Base-by-base conservation (phyloP, 2,113 vertebrate genomes). In the Solea senegalensis region DNA sequence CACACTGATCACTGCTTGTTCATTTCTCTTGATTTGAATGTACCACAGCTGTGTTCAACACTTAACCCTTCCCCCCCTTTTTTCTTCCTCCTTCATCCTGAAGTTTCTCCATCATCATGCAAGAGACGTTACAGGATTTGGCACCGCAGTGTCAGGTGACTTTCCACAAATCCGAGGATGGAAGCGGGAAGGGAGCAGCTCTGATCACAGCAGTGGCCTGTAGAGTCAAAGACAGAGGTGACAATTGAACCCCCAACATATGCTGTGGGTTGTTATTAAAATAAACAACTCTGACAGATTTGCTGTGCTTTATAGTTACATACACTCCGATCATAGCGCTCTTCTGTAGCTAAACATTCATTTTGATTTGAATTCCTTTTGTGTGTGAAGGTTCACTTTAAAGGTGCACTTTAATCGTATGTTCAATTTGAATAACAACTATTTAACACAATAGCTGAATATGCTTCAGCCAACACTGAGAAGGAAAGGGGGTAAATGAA, bases 131-230 rank as follows among this genome's bases (percentile, higher is more conserved):
- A 77, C 92, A 89, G 80, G 93, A 95, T 72, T 58, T 99, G 92
- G 94, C 97, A 0, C 97, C 97, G 0, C 92, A 94, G 75, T 99
- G 98, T 3, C 91, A 96, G 0, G 97, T 99, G 82, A 94, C 93
- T 6, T 96, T 99, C 86, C 84, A 96, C 59, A 95, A 96, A 87
- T 99, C 97, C 0, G 97, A 99, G 79, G 98, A 99, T 0, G 97
- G 98, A 82, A 99, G 98, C 0, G 98, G 98, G 21, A 99, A 98
- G 52, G 98, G 97, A 0, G 98, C 98, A 0, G 98, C 98, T 0
- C 95, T 99, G 62, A 98, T 99, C 92, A 97, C 97, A 0, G 98
- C 97, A 0, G 97, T 98, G 59, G 96, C 98, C 15, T 99, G 96
- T 41, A 93, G 97, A 58, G 91, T 96, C 75, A 93, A 94, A 16